These are phyloP conservation scores for Mamestra configurata DNA, from an alignment of 1,140 invertebrate genomes.

Conservation along the genomic window DNA sequence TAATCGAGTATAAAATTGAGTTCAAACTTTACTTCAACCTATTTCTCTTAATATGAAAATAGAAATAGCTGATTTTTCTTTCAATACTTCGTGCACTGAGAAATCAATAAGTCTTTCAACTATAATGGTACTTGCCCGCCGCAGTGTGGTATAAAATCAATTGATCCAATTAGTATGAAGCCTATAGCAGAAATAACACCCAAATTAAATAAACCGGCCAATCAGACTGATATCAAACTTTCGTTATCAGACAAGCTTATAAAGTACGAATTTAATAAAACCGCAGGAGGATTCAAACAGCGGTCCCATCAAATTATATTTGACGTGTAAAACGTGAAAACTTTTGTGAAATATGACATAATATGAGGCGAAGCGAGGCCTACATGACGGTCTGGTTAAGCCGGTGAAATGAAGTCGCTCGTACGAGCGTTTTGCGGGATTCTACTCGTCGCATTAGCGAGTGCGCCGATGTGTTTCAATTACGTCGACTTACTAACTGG, in stretches of 20 bases:
- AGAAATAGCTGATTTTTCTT: not conserved
- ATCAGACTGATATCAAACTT: slow-evolving; percentile 24
- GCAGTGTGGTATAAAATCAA: not conserved
- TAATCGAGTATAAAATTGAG: slow-evolving; percentile 17
- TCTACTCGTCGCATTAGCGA: slow-evolving; percentile 21
- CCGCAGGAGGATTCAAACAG: slow-evolving; percentile 21
- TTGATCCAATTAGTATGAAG: not conserved
- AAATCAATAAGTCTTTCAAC: not conserved
- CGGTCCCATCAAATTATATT: slow-evolving; percentile 37
- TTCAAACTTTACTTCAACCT: slow-evolving; percentile 3
- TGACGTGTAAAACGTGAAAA: slow-evolving; percentile 36
- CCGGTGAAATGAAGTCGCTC: slow-evolving; percentile 38
- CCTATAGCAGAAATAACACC: not conserved
- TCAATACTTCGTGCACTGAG: not conserved
- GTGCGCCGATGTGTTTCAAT: slow-evolving; percentile 39
- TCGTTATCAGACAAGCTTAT: slow-evolving; percentile 12
- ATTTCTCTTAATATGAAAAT: slow-evolving; percentile 13
- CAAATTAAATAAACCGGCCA: slow-evolving; percentile 11
- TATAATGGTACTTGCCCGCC: not conserved
- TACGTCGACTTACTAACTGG: slow-evolving; percentile 25
- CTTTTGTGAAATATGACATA: slow-evolving; percentile 36
- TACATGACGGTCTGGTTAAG: slow-evolving; percentile 32
- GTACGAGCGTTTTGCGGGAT: slow-evolving; percentile 40
- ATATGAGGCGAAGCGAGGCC: slow-evolving; percentile 23
- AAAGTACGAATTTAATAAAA: slow-evolving; percentile 17